Base-by-base conservation (phyloP, 2,888 invertebrate species). In the Amphipyra tragopoginis region DNA sequence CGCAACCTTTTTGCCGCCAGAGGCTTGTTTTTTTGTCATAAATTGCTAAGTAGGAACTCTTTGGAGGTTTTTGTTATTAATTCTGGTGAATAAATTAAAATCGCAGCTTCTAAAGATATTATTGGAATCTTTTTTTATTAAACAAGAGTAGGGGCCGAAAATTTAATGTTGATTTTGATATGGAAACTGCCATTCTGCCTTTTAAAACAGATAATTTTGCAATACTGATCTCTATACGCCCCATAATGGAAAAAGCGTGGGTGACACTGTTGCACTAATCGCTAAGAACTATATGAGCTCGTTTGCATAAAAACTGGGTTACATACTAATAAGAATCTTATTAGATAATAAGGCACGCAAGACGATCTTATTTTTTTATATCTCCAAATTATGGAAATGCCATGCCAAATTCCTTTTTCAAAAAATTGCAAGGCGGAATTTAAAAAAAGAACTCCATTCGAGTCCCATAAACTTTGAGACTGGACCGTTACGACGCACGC, bases 181-280 rank as follows among this genome's bases (percentile, higher is more conserved):
- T 2, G 13, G 33, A 42, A 34, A 21, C 13, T 50, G 11, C 7
- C 10, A 38, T 38, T 40, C 1, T 13, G 0, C 5, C 2, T 50
- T 61, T 60, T 29, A 21, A 4, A 40, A 38, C 8, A 3, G 8
- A 49, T 34, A n/a, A 52, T 53, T 66, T 50, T 43, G 51, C 50
- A 61, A 61, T 9, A 44, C 5, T 49, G 48, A 55, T 42, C 33
- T 48, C 51, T 51, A 15, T 3, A 42, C 26, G 57, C 9, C 47
- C 7, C 36, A n/a, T 11, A 50, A 43, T 14, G 47, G 52, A 48
- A 48, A 58, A 62, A 33, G 59, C 59, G 75, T 75, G 33, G 75
- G 74, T 65, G 52, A 56, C 47, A 57, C 11, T 72, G 43, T 70
- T 73, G 61, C 65, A 57, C 44, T 73, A 66, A 66, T 62, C 55